These are phyloP conservation scores for Drosophila malerkotliana DNA, from an alignment of 1,140 invertebrate genomes.

Conservation along the genomic window DNA sequence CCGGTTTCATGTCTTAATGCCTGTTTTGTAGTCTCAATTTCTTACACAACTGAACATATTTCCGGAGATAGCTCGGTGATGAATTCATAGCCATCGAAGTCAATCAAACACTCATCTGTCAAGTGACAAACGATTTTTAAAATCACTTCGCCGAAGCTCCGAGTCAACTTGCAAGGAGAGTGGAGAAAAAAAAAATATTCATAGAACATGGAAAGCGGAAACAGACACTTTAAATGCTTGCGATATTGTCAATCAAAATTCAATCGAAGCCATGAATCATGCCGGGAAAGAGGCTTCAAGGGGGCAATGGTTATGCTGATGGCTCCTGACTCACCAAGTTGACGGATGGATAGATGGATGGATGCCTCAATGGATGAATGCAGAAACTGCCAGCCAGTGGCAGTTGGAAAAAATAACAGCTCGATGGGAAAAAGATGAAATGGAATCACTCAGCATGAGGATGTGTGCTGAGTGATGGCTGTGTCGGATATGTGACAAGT, in stretches of 20 bases:
- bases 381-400: slow-evolving; percentile 34
- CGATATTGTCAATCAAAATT: slow-evolving; percentile 84
- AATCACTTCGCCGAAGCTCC: slow-evolving; percentile 62
- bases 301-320: slow-evolving; percentile 66
- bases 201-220: slow-evolving; percentile 71
- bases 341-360: slow-evolving; percentile 55
- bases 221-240: slow-evolving; percentile 84
- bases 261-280: slow-evolving; percentile 82
- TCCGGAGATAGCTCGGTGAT: slow-evolving; percentile 14
- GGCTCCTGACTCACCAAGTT: slow-evolving; percentile 54
- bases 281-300: slow-evolving; percentile 30
- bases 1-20: not conserved
- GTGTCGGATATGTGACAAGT: slow-evolving; percentile 51
- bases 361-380: slow-evolving; percentile 32
- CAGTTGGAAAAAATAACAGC: slow-evolving; percentile 36
- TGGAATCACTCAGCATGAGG: slow-evolving; percentile 68
- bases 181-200: slow-evolving; percentile 39
- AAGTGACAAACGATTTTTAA: slow-evolving; percentile 79
- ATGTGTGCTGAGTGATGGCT: slow-evolving; percentile 62
- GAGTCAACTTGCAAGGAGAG: slow-evolving; percentile 29
- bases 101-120: slow-evolving; percentile 82
- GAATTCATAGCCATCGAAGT: slow-evolving; percentile 57
- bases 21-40: not conserved
- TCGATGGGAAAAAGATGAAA: slow-evolving; percentile 42
- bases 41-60: not conserved